Conservation (phyloP, 2,888 invertebrate genomes). For the Trissoscelio sp. region DNA sequence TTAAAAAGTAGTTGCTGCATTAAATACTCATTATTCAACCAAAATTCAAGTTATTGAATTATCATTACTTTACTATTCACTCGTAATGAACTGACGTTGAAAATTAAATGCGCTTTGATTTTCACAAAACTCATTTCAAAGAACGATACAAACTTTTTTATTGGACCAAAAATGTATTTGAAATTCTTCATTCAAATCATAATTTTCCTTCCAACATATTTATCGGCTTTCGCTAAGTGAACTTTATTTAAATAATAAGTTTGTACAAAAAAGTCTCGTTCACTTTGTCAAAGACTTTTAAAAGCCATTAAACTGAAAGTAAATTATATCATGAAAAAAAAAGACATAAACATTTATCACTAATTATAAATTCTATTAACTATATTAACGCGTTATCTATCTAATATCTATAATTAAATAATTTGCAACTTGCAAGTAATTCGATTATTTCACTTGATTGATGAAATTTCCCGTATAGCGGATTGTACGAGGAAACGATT, state of each 20-base stretch:
- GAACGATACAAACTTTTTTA: neutral
- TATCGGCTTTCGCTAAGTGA: no score
- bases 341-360: no score
- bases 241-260: no score
- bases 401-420: slow-evolving; percentile 10
- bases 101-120: neutral
- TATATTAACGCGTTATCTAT: no score
- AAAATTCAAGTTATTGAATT: slow-evolving; percentile 2
- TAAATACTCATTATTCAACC: neutral
- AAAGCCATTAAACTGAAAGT: no score
- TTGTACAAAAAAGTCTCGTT: no score
- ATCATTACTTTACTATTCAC: neutral
- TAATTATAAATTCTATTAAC: no score
- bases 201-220: neutral
- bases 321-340: no score
- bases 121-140: neutral
- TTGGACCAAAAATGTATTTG: no score
- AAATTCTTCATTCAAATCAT: no score
- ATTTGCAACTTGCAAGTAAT: slow-evolving; percentile 10
- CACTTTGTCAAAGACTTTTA: no score
- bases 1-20: neutral
- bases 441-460: slow-evolving; percentile 37
- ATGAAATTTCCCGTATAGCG: slow-evolving; percentile 20
- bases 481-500: slow-evolving; percentile 23
- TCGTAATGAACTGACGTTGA: slow-evolving; percentile 3